A percentile compares a stretch with the other conserved stretches of the same genome.
phyloP scores from a whole-genome alignment of 2,797 vertebrate species.

The Geotrypetes seraphini region DNA sequence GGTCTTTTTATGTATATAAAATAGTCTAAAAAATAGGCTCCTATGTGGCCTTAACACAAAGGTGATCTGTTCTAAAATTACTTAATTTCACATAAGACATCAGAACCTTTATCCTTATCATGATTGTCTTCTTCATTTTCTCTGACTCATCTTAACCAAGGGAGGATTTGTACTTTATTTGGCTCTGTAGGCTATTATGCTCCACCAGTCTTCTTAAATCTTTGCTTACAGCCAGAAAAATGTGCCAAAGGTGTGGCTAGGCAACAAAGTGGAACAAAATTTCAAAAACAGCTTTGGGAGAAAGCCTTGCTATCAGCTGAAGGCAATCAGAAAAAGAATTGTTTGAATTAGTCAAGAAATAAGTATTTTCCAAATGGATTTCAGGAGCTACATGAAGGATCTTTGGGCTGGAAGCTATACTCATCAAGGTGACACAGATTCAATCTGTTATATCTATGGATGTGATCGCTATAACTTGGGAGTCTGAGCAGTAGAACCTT shows the following conservation, averaged over 20 bases:
- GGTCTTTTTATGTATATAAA: no score
- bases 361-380: constrained; percentile 53
- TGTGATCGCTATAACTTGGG: constrained; percentile 54
- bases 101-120: no score
- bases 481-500: constrained; percentile 47
- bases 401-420: constrained; percentile 45
- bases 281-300: constrained; percentile 81
- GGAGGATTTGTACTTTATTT: no score
- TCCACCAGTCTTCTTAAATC: no score
- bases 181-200: no score
- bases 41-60: no score
- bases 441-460: constrained; percentile 30
- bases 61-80: no score
- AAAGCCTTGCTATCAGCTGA: constrained; percentile 86
- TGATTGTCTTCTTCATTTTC: no score
- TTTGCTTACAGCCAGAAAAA: constrained; percentile 77
- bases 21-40: no score
- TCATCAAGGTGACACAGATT: constrained; percentile 24
- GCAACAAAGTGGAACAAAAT: constrained; percentile 62
- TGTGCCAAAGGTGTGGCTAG: constrained; percentile 70
- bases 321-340: constrained; percentile 78
- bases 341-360: constrained; percentile 70
- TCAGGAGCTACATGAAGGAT: constrained; percentile 50
- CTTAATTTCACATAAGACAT: no score
- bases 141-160: no score